Evolutionary conservation across 2,113 vertebrate genomes (phyloP).

Genomic region (Xiphorhynchus elegans): DNA sequence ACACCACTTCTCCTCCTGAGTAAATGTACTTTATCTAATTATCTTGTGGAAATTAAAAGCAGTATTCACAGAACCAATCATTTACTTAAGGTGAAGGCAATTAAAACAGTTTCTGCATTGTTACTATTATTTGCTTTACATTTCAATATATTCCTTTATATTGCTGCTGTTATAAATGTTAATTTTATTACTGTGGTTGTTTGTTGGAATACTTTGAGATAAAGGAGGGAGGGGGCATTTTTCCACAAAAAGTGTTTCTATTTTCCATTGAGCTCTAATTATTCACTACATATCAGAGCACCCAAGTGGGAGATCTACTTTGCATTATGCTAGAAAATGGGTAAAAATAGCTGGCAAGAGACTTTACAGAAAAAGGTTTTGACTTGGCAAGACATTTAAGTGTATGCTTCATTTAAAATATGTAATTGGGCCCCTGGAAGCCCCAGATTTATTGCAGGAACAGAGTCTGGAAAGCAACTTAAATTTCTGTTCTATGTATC

Average conservation of each 20-base stretch:
- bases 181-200: not conserved
- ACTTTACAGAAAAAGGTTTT: slow-evolving; percentile 41
- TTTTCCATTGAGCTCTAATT: slow-evolving; percentile 41
- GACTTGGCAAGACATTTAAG: slow-evolving; percentile 33
- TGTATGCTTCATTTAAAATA: slow-evolving; percentile 40
- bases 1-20: not conserved
- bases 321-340: slow-evolving; percentile 6
- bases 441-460: not conserved
- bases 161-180: not conserved
- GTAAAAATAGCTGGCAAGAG: slow-evolving; percentile 38
- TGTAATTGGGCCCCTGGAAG: slow-evolving; percentile 28
- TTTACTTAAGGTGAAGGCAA: not conserved
- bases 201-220: not conserved
- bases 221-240: not conserved
- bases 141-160: not conserved
- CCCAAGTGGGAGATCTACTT: slow-evolving; percentile 16
- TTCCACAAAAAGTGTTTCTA: not conserved
- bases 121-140: not conserved
- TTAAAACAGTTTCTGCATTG: not conserved
- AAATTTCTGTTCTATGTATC: not conserved
- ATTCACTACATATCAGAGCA: slow-evolving; percentile 16
- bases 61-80: not conserved
- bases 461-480: not conserved
- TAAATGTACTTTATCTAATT: not conserved
- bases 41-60: not conserved